Evolutionary conservation across 2,888 invertebrate species (phyloP).

Genomic region (Leptarthrus brevirostris): DNA sequence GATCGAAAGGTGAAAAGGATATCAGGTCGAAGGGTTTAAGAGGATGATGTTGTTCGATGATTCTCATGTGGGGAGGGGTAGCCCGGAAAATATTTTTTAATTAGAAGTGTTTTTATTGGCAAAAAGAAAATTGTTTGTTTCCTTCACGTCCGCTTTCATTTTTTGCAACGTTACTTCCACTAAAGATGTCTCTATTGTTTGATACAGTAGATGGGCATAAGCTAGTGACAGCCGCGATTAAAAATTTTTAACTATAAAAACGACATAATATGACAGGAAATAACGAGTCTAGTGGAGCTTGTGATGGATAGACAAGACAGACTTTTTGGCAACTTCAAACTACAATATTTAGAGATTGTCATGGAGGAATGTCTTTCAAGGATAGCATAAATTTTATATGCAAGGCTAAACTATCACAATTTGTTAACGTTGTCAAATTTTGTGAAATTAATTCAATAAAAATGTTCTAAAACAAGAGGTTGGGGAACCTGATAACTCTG

Average conservation of each 20-base stretch:
- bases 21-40: constrained; percentile 45
- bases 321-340: no score
- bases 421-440: no score
- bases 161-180: constrained; percentile 11
- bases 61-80: not conserved
- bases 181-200: constrained; percentile 32
- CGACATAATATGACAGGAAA: no score
- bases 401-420: no score
- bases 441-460: no score
- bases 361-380: no score
- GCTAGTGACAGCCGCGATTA: constrained; percentile 30
- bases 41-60: constrained; percentile 30
- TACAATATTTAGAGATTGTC: no score
- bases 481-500: no score
- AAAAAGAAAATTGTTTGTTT: constrained; percentile 17
- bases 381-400: no score
- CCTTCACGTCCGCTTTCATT: not conserved
- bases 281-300: no score
- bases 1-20: constrained; percentile 51
- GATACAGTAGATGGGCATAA: not conserved
- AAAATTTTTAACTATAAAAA: not conserved
- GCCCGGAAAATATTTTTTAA: constrained; percentile 22
- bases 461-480: no score
- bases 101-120: constrained; percentile 16
- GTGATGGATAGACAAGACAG: no score